Base-by-base conservation (phyloP, 2,797 vertebrate genomes). In the Pagetopsis macropterus region DNA sequence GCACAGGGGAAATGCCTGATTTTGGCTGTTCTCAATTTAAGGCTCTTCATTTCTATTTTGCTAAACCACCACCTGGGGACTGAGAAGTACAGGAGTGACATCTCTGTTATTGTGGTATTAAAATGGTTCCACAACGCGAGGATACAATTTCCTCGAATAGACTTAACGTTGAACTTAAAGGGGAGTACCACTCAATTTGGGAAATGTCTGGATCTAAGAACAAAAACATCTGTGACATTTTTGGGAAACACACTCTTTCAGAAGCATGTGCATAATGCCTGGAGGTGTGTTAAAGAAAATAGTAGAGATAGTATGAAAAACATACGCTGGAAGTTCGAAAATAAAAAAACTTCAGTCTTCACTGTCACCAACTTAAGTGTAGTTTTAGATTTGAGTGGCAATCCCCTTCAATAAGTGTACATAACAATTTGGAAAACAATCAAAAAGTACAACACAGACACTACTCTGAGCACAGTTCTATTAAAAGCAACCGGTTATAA, bases 401-500 rank as follows among this genome's bases (percentile, higher is more conserved):
- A 40, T 84, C 88, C 87, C 87, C 84, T 89, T 89, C 80, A 83
- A 85, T 43, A 69, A 13, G 19, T 83, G 44, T 70, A 81, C 65
- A 77, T 70, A 82, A 81, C 41, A 17, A 51, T 67, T 79, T 75
- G 76, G 76, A 82, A 87, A 82, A 91, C 84, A 86, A 84, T 77
- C 75, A 81, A 81, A 27, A 82, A 84, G 76, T 87, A 91, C 87
- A 73, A 90, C 81, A 87, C 85, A 79, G 79, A 92, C 85, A 83
- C 70, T 51, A 88, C 60, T 84, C 72, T 66, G 82, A 88, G 83
- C 79, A 87, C 86, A 55, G 78, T 82, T 88, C 91, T 87, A 91
- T 76, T 88, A 83, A 91, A 90, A 92, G 87, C 87, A 65, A 76
- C 69, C 82, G 83, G 82, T 89, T 88, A 92, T 86, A 92, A 89